A percentile compares a stretch with the other conserved stretches of the same genome.
These are phyloP conservation scores for Podiceps cristatus DNA, from an alignment of 2,113 vertebrate species.

Conservation along the genomic window DNA sequence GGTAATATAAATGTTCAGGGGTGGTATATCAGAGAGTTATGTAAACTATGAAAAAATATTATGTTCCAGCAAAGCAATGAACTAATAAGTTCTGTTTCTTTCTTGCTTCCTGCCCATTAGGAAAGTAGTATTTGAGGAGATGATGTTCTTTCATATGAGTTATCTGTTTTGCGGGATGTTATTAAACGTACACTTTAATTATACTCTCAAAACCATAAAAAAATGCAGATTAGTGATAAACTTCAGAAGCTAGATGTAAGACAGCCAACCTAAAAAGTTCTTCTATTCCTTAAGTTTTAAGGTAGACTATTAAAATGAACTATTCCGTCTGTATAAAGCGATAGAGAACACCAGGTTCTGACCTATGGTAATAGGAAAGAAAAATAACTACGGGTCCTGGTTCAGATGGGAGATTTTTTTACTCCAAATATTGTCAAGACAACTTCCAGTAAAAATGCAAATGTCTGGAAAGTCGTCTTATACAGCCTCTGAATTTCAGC, in stretches of 20 bases:
- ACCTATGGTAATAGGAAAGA: not conserved
- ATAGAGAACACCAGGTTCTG: not conserved
- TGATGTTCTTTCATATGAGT: not conserved
- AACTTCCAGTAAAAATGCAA: not conserved
- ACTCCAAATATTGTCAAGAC: not conserved
- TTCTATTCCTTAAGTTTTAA: not conserved
- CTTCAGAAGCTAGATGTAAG: not conserved
- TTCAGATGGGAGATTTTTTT: not conserved
- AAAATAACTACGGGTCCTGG: not conserved
- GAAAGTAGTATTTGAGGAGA: not conserved
- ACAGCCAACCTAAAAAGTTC: not conserved
- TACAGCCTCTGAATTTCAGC: not conserved
- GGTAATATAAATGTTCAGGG: not conserved
- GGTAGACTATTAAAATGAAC: not conserved
- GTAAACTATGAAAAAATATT: not conserved
- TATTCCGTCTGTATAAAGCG: not conserved
- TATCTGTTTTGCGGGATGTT: not conserved
- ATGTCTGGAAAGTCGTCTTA: not conserved
- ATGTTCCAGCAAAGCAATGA: not conserved
- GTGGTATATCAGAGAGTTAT: not conserved
- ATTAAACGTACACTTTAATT: not conserved
- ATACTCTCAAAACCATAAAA: not conserved
- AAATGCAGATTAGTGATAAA: not conserved
- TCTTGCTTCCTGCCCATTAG: not conserved
- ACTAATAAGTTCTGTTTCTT: not conserved